phyloP scores from a whole-genome alignment of 2,797 vertebrate species.

The Neomorphus geoffroyi region DNA sequence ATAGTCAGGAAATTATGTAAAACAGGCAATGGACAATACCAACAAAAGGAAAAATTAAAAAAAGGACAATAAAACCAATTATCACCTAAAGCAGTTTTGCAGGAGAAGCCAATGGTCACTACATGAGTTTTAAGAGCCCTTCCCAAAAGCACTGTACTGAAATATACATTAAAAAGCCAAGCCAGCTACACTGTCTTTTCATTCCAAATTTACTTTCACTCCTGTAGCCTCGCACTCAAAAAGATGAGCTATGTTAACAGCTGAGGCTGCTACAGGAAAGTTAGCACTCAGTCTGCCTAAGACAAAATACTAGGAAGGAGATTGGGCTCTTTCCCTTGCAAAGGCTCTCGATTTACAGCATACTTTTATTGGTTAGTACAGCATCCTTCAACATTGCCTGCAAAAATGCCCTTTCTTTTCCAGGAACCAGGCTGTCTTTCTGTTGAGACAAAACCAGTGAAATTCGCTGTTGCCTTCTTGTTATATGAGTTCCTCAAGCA shows the following conservation, averaged over 20 bases:
- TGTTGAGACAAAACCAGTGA: neutral
- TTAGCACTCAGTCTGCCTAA: neutral
- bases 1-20: neutral
- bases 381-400: neutral
- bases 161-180: neutral
- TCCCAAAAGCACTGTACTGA: neutral
- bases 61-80: neutral
- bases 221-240: neutral
- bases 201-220: neutral
- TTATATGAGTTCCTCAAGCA: neutral
- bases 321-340: rapidly evolving
- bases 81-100: neutral
- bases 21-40: neutral
- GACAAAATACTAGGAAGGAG: neutral
- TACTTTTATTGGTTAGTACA: rapidly evolving
- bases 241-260: neutral
- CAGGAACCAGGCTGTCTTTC: rapidly evolving
- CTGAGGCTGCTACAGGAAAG: neutral
- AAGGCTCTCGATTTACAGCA: neutral
- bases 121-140: neutral
- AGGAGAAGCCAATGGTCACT: neutral
- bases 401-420: neutral
- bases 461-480: neutral
- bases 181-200: neutral
- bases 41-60: neutral